Conservation (phyloP, 2,888 invertebrate species). For the Tetheella fluctuosa region DNA sequence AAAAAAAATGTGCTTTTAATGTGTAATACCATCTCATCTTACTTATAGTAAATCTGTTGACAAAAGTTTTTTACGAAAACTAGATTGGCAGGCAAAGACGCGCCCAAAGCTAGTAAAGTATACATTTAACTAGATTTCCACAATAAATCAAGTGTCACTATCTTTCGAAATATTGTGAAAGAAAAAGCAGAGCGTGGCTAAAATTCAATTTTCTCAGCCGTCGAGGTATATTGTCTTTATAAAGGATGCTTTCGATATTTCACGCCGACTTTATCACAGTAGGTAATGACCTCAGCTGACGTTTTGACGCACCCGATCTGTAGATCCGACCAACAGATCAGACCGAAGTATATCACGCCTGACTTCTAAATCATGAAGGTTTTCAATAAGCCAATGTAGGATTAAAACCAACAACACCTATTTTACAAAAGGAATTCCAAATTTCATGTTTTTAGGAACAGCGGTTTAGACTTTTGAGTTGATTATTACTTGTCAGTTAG, state of each 20-base stretch:
- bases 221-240: constrained; percentile 9
- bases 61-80: not conserved
- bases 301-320: not conserved
- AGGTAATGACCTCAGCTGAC: not conserved
- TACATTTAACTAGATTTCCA: not conserved
- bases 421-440: too few species aligned
- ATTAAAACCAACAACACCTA: too few species aligned
- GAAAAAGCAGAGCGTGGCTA: not conserved
- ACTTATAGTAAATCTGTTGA: too few species aligned
- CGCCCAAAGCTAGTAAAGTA: not conserved
- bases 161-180: not conserved
- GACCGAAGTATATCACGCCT: too few species aligned
- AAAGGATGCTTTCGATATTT: constrained; percentile 8
- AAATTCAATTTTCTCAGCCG: constrained; percentile 4
- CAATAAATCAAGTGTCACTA: constrained; percentile 4
- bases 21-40: too few species aligned
- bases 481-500: too few species aligned
- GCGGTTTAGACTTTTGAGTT: too few species aligned
- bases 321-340: not conserved
- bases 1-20: too few species aligned
- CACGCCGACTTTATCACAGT: not conserved
- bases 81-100: not conserved
- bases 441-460: too few species aligned
- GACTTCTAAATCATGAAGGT: too few species aligned
- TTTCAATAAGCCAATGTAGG: too few species aligned